Conservation (phyloP, 2,797 vertebrate species). For the Chloroceryle inda region DNA sequence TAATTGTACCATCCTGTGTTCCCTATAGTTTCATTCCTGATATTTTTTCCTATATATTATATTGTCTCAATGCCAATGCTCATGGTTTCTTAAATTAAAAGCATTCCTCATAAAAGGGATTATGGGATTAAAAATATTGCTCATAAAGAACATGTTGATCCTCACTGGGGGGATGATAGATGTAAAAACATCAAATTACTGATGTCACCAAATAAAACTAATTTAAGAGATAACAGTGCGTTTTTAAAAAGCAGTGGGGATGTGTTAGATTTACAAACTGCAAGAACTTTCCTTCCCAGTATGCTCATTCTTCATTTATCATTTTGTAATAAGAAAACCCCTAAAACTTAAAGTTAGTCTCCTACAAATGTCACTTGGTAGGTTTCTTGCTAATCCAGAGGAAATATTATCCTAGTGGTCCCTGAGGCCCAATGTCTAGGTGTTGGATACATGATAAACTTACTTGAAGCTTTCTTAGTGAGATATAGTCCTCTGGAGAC, state of each 20-base stretch:
- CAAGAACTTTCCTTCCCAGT: slow-evolving; percentile 43
- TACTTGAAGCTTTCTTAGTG: slow-evolving; percentile 79
- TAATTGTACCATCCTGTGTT: slow-evolving; percentile 21
- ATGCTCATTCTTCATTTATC: slow-evolving; percentile 74
- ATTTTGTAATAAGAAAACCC: slow-evolving; percentile 74
- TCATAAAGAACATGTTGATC: slow-evolving; percentile 22
- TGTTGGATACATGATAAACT: slow-evolving; percentile 86
- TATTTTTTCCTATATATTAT: not conserved
- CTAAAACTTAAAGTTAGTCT: slow-evolving; percentile 63
- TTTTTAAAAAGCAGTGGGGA: slow-evolving; percentile 36
- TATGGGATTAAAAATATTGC: slow-evolving; percentile 60
- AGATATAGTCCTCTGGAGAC: slow-evolving; percentile 80
- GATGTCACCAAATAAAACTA: slow-evolving; percentile 60
- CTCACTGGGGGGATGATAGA: slow-evolving; percentile 34
- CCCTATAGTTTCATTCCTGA: not conserved
- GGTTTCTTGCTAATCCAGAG: slow-evolving; percentile 81
- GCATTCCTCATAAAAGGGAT: slow-evolving; percentile 48
- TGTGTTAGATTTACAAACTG: slow-evolving; percentile 65
- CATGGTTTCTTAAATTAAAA: slow-evolving; percentile 45
- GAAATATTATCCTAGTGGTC: slow-evolving; percentile 83
- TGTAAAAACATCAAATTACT: slow-evolving; percentile 25
- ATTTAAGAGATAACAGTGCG: slow-evolving; percentile 41
- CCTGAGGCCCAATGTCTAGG: slow-evolving; percentile 82
- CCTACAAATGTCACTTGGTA: slow-evolving; percentile 78
- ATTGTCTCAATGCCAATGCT: not conserved